These are phyloP conservation scores for Cryptotis parvus DNA, from an alignment of 2,113 vertebrate species.

Conservation along the genomic window DNA sequence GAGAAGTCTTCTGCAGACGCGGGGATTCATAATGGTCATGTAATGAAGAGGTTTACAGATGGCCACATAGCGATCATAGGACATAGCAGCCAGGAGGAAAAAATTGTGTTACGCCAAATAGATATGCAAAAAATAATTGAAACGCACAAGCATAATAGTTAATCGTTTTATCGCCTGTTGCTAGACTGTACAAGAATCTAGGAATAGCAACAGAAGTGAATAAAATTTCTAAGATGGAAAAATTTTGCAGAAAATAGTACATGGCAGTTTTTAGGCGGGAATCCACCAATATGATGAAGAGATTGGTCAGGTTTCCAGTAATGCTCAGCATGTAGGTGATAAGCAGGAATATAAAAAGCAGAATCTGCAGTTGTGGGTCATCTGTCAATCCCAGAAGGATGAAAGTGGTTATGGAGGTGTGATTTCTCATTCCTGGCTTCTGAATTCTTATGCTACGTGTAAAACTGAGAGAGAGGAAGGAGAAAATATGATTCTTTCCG, in stretches of 20 bases:
- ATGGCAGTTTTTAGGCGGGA: slow-evolving; percentile 37
- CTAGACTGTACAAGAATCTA: slow-evolving; percentile 17
- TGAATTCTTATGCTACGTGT: background rate
- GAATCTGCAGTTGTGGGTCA: background rate
- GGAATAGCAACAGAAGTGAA: slow-evolving; percentile 48
- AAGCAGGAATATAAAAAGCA: slow-evolving; percentile 27
- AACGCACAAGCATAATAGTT: background rate
- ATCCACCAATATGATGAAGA: slow-evolving; percentile 10
- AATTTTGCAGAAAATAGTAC: slow-evolving; percentile 55
- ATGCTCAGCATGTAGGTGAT: slow-evolving; percentile 31
- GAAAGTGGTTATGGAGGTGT: background rate
- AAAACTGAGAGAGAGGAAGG: background rate
- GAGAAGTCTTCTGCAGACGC: background rate
- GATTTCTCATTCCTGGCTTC: background rate
- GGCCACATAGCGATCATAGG: slow-evolving; percentile 8
- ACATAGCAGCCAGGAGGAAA: slow-evolving; percentile 43
- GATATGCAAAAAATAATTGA: background rate
- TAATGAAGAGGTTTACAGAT: slow-evolving; percentile 53
- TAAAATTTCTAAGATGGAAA: slow-evolving; percentile 32
- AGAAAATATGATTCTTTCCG: background rate
- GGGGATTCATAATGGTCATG: background rate
- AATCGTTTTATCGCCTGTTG: background rate
- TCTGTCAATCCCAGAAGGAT: background rate
- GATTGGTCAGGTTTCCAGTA: slow-evolving; percentile 18
- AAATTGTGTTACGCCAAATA: slow-evolving; percentile 41